A percentile compares a stretch with the other conserved stretches of the same genome.
These are phyloP conservation scores for Centropus unirufus DNA, from an alignment of 2,113 vertebrate species.

Conservation along the genomic window DNA sequence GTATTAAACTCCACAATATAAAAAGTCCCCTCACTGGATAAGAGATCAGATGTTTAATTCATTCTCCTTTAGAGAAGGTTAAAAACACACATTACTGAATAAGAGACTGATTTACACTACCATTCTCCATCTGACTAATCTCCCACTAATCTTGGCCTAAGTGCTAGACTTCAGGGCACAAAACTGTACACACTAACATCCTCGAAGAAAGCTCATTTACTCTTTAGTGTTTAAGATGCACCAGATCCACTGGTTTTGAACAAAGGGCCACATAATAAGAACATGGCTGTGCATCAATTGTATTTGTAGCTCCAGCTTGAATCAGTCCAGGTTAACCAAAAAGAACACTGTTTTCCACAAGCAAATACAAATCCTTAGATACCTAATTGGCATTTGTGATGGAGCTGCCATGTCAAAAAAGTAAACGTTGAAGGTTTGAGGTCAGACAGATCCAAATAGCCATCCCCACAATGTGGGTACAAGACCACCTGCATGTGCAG, in stretches of 20 bases:
- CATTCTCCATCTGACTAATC: constrained; percentile 27
- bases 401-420: not conserved
- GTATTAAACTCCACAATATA: constrained; percentile 3
- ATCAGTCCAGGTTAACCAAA: not conserved
- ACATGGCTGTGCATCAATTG: constrained; percentile 37
- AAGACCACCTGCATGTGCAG: fast-evolving
- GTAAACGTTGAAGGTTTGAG: not conserved
- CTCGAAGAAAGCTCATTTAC: constrained; percentile 30
- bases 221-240: not conserved
- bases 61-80: constrained; percentile 9
- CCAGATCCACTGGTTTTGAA: not conserved
- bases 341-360: not conserved
- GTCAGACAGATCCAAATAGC: not conserved
- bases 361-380: not conserved
- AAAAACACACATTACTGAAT: not conserved
- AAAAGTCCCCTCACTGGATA: constrained; percentile 36
- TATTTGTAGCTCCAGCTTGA: constrained; percentile 23
- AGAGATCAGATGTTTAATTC: constrained; percentile 62
- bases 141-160: constrained; percentile 54
- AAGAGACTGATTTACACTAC: constrained; percentile 35
- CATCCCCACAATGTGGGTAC: fast-evolving
- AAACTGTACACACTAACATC: not conserved
- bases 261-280: constrained; percentile 7
- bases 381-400: not conserved
- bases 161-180: constrained; percentile 50